Conservation (phyloP, 2,888 invertebrate species). For the Drosophila nigricruria region DNA sequence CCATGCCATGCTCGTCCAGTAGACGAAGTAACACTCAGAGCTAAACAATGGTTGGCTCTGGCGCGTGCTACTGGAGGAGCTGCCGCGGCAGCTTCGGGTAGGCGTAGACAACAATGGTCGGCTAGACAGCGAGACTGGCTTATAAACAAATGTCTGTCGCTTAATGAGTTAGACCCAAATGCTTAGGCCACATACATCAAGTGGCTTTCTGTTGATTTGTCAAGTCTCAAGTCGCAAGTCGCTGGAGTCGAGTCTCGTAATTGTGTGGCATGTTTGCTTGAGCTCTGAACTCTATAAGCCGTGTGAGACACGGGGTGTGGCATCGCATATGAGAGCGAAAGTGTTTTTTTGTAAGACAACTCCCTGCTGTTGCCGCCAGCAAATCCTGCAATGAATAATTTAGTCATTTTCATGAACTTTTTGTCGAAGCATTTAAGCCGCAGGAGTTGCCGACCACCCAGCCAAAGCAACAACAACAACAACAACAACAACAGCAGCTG, state of each 20-base stretch:
- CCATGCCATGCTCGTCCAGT: slow-evolving; percentile 2
- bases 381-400: slow-evolving; percentile 81
- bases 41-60: slow-evolving; percentile 54
- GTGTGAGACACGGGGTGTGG: slow-evolving; percentile 44
- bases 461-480: slow-evolving; percentile 24
- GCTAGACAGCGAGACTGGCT: slow-evolving; percentile 33
- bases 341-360: slow-evolving; percentile 59
- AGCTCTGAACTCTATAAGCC: slow-evolving; percentile 55
- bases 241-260: slow-evolving; percentile 23
- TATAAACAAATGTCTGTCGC: slow-evolving; percentile 28
- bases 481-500: slow-evolving; percentile 10
- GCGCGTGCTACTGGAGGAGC: slow-evolving; percentile 72
- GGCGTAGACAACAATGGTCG: slow-evolving; percentile 70
- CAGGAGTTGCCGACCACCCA: slow-evolving; percentile 79
- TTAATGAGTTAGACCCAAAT: slow-evolving; percentile 46
- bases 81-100: slow-evolving; percentile 59
- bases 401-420: slow-evolving; percentile 74
- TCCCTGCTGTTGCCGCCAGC: slow-evolving; percentile 30
- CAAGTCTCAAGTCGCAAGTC: slow-evolving; percentile 42
- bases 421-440: slow-evolving; percentile 72
- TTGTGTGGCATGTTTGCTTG: slow-evolving; percentile 66
- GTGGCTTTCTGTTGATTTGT: slow-evolving; percentile 55
- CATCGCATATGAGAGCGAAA: slow-evolving; percentile 60
- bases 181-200: slow-evolving; percentile 42
- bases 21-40: slow-evolving; percentile 14